These are phyloP conservation scores for Sebastes minor DNA, from an alignment of 2,797 vertebrate genomes.

Conservation along the genomic window DNA sequence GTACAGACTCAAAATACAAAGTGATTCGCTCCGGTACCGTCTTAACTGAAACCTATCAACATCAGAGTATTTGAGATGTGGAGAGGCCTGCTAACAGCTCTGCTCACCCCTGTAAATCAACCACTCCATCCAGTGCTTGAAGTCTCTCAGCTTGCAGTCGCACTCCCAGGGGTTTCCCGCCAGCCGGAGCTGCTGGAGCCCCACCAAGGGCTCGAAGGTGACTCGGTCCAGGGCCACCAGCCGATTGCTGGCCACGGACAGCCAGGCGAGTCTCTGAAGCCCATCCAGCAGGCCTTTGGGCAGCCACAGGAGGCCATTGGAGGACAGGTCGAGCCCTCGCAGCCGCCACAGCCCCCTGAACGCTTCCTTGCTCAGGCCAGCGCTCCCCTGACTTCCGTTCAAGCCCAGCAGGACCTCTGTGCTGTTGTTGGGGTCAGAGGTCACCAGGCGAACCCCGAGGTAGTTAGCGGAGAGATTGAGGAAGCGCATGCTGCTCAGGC, in stretches of 20 bases:
- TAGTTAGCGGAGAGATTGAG: constrained; percentile 93
- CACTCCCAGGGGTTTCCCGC: constrained; percentile 95
- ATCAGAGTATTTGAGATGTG: constrained; percentile 4
- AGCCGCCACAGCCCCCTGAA: constrained; percentile 85
- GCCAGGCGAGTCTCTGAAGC: constrained; percentile 86
- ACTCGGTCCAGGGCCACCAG: constrained; percentile 88
- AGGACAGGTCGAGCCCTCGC: constrained; percentile 90
- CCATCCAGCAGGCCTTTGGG: constrained; percentile 88
- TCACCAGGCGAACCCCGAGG: constrained; percentile 76
- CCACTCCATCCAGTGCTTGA: constrained; percentile 98
- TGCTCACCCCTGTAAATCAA: constrained; percentile 88
- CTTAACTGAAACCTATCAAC: constrained; percentile 10
- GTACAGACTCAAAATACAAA: constrained; percentile 28
- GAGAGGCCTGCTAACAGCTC: constrained; percentile 24
- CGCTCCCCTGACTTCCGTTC: constrained; percentile 72
- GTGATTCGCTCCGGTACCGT: neutral
- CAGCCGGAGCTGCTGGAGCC: constrained; percentile 87
- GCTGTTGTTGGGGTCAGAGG: constrained; percentile 82
- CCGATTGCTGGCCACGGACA: constrained; percentile 89
- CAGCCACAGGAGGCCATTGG: constrained; percentile 87
- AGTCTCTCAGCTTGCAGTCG: constrained; percentile 91
- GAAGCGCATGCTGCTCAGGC: constrained; percentile 84
- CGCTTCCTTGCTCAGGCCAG: constrained; percentile 84
- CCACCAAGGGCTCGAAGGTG: constrained; percentile 89
- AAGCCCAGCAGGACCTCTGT: constrained; percentile 81